Evolutionary conservation across 1,140 invertebrate species (phyloP).

Genomic region (Drosophila repleta): DNA sequence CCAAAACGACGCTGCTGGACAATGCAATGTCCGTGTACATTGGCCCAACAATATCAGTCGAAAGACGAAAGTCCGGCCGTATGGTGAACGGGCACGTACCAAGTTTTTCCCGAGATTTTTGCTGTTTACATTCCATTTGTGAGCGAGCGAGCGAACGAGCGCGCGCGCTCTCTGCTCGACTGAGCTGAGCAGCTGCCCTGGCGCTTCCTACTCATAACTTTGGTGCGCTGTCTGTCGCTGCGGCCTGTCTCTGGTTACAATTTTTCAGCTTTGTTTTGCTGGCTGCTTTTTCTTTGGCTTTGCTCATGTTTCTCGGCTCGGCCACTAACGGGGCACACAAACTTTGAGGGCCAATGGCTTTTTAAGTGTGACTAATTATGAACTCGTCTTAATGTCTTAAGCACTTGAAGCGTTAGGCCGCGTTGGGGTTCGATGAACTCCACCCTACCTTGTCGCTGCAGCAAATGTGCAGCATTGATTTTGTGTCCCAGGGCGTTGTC

Average conservation of each 20-base stretch:
- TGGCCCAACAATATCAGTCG: constrained; percentile 8
- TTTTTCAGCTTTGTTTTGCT: constrained; percentile 19
- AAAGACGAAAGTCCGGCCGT: constrained; percentile 49
- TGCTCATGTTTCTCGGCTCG: constrained; percentile 70
- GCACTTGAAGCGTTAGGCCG: constrained; percentile 57
- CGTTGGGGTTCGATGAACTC: constrained; percentile 56
- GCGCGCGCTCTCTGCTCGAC: constrained; percentile 5
- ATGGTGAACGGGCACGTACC: constrained; percentile 54
- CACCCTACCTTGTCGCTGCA: background rate
- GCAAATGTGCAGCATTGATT: constrained; percentile 55
- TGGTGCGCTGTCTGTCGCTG: constrained; percentile 15
- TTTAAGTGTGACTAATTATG: constrained; percentile 80
- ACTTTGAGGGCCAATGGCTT: constrained; percentile 75
- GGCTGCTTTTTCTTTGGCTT: constrained; percentile 33
- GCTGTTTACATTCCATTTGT: constrained; percentile 50
- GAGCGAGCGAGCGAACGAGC: constrained; percentile 5
- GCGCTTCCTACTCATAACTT: constrained; percentile 56
- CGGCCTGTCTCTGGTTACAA: constrained; percentile 57
- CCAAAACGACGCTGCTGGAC: constrained; percentile 28
- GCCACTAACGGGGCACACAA: constrained; percentile 62
- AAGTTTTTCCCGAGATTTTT: constrained; percentile 39
- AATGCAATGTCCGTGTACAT: constrained; percentile 7
- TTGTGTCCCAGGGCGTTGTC: too few species aligned
- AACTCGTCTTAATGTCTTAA: constrained; percentile 56
- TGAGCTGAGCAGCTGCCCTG: constrained; percentile 21